Evolutionary conservation across 2,888 invertebrate genomes (phyloP), one percentile per base, ranked within the genome.

Genomic region (Cyrtodaria siliqua): DNA sequence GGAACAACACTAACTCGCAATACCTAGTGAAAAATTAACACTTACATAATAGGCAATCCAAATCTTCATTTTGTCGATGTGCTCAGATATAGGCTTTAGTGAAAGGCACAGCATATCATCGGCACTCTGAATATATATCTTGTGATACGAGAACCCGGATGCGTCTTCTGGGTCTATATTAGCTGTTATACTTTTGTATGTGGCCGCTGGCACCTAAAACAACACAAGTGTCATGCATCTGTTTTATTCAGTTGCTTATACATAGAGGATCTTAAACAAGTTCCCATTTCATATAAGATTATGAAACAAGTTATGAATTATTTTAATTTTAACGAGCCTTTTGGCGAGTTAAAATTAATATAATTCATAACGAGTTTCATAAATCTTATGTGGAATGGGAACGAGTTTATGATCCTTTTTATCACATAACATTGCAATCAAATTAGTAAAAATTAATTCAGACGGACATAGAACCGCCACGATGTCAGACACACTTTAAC

Each of bases 101-200:
- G 33, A 23, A 1, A 61, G 27, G 40, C 59, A 61, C 8, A 72
- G 49, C 29, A 42, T 20, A 49, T 66, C 72, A 23, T 60, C 52
- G 1, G 16, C 18, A 8, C 26, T 60, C 23, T 44, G 33, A 8
- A 72, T 49, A 8, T 53, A 8, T 8, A 42, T 38, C 18, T 44
- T 33, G 20, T 60, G 50, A 38, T 66, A 72, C 1, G 47, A 40
- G 18, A 66, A 55, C 20, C 16, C 8, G 24, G 66, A 66, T 1
- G 72, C 72, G 55, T 72, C 72, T 4, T 66, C 66, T 14, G 33
- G 38, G 16, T 60, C 24, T 3, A 55, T 44, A 16, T 60, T 3
- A 12, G 64, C 52, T n/a, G 16, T 23, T 6, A 26, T 20, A 20
- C 24, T 53, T 8, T 12, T 49, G 9, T 33, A 29, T 8, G 24